Conservation (phyloP, 2,888 invertebrate species). For the Epinotia bilunana region DNA sequence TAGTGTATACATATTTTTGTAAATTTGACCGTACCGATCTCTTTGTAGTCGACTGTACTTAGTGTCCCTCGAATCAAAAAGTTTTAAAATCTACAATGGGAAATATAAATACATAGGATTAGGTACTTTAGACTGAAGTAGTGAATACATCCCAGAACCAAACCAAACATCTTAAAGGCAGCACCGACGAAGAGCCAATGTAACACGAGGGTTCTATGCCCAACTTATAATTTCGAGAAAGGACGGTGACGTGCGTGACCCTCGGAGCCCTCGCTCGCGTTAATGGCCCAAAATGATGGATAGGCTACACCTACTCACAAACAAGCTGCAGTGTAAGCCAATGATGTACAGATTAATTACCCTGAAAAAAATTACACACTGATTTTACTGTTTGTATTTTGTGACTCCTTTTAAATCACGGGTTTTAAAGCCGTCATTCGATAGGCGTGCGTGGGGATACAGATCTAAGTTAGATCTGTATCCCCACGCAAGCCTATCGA, state of each 20-base stretch:
- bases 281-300: conserved; percentile 78
- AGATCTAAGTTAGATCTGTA: too few species aligned
- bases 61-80: too few species aligned
- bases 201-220: conserved; percentile 10
- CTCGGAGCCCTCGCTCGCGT: conserved; percentile 63
- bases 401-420: neutral
- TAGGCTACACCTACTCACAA: conserved; percentile 50
- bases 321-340: conserved; percentile 33
- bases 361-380: neutral
- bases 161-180: neutral
- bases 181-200: neutral
- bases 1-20: too few species aligned
- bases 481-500: too few species aligned
- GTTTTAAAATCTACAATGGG: too few species aligned
- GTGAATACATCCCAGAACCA: too few species aligned
- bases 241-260: conserved; percentile 62
- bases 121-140: too few species aligned
- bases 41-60: too few species aligned
- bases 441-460: too few species aligned
- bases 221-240: conserved; percentile 35
- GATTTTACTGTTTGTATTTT: conserved; percentile 3
- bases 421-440: too few species aligned
- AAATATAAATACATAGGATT: too few species aligned
- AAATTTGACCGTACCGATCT: too few species aligned
- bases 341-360: conserved; percentile 30